phyloP scores from a whole-genome alignment of 2,797 vertebrate species.

The Anomalospiza imberbis region DNA sequence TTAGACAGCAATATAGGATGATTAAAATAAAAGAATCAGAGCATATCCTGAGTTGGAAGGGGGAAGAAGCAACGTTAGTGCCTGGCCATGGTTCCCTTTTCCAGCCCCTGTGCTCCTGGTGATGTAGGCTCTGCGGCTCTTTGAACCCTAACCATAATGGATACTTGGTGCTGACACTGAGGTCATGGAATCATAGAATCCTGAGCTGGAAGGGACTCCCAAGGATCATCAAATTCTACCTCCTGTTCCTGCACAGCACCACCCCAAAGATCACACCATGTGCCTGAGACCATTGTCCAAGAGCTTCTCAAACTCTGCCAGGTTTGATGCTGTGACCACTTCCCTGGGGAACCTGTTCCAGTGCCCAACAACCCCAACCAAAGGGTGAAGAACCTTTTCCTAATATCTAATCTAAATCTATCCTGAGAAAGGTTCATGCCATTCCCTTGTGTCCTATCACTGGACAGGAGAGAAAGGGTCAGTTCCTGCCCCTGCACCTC shows the following conservation, averaged over 20 bases:
- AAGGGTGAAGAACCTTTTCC: background rate
- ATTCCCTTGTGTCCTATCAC: background rate
- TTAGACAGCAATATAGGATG: background rate
- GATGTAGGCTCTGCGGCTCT: background rate
- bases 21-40: background rate
- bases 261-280: background rate
- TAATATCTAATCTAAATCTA: background rate
- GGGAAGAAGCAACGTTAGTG: background rate
- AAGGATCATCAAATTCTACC: background rate
- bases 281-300: background rate
- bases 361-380: background rate
- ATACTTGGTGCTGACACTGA: background rate
- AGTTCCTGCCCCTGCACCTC: background rate
- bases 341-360: background rate
- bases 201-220: background rate
- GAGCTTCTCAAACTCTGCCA: background rate
- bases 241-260: background rate
- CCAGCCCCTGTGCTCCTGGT: background rate
- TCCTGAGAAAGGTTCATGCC: background rate
- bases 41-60: background rate
- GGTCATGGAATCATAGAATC: background rate
- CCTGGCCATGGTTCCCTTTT: background rate
- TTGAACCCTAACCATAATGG: background rate
- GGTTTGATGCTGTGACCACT: background rate
- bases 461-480: background rate